These are phyloP conservation scores for Torymus auratus DNA, from an alignment of 2,888 invertebrate genomes.

Conservation along the genomic window DNA sequence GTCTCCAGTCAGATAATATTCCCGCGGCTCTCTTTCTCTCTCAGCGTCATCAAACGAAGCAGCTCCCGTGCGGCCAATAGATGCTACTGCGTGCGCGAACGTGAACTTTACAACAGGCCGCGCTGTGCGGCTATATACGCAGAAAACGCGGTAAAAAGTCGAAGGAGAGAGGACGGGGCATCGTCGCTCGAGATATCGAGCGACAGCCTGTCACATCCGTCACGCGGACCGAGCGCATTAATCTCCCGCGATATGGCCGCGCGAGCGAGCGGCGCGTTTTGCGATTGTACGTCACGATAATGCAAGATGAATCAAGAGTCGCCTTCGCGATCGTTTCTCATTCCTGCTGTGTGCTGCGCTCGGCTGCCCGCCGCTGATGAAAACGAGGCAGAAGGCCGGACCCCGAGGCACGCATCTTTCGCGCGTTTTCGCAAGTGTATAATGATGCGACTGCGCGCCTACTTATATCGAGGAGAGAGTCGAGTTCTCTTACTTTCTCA, in stretches of 20 bases:
- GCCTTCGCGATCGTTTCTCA: conserved; percentile 53
- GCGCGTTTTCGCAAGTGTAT: too few species aligned
- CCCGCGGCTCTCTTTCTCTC: conserved; percentile 18
- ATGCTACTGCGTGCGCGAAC: too few species aligned
- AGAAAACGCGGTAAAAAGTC: neutral
- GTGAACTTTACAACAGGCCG: too few species aligned
- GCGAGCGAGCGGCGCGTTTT: neutral
- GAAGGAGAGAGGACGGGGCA: neutral
- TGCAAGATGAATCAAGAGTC: conserved; percentile 54
- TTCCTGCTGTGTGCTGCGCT: conserved; percentile 5
- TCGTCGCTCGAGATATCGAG: conserved; percentile 20
- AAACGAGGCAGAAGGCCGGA: too few species aligned
- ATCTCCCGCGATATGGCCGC: conserved; percentile 47
- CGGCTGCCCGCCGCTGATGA: neutral
- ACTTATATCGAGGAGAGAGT: too few species aligned
- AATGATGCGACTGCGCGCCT: too few species aligned
- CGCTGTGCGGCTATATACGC: too few species aligned
- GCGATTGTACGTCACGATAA: conserved; percentile 53
- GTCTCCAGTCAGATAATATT: neutral
- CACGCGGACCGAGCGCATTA: conserved; percentile 54
- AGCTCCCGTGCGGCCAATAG: too few species aligned
- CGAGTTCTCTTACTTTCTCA: too few species aligned
- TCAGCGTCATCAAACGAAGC: conserved; percentile 9
- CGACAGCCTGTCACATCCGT: conserved; percentile 54
- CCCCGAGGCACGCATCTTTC: neutral